Base-by-base conservation (phyloP, 2,113 vertebrate species). In the Plecotus auritus region DNA sequence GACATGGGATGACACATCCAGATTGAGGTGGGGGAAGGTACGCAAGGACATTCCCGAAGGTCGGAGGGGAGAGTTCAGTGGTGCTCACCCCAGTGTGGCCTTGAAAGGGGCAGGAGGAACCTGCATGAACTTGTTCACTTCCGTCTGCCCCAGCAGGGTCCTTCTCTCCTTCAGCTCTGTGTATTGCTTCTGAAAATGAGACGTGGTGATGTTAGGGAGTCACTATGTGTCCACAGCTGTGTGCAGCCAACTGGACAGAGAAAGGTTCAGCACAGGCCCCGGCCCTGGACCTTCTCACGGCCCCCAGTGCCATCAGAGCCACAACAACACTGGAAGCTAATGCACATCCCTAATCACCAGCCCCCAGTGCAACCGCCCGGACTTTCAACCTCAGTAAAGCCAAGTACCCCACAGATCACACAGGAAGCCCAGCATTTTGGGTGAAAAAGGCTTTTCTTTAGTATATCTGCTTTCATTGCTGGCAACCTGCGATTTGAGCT, bases 391-490 rank as follows among this genome's bases (percentile, higher is more conserved):
- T 91, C 42, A 17, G 73, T 93, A 82, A 85, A 93, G 66, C 96
- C 93, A 82, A 86, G 89, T 97, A 95, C 92, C 61, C 28, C 4
- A 66, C 88, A 74, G 89, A 37, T 88, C 92, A 96, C 84, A 10
- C 88, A 88, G 66, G 72, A 51, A 81, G 92, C 87, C 95, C 67
- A 56, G 85, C 87, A 86, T 95, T 97, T 96, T 84, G 61, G 92
- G 69, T 51, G 30, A 72, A 54, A 47, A 18, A 2, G 40, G 30
- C 40, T 88, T 83, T 90, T 40, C 35, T 93, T 95, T 51, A 37
- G 66, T 37, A 30, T 85, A 90, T 18, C 88, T 61, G 88, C 70
- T 97, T 97, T 95, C 96, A 72, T 83, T 97, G 92, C 90, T 81
- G 54, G 42, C 17, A 4, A 11, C 70, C 66, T 89, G 80, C 59